A percentile compares a stretch with the other conserved stretches of the same genome.
Conservation (phyloP, 2,113 vertebrate genomes). For the Aspiorhynchus laticeps region DNA sequence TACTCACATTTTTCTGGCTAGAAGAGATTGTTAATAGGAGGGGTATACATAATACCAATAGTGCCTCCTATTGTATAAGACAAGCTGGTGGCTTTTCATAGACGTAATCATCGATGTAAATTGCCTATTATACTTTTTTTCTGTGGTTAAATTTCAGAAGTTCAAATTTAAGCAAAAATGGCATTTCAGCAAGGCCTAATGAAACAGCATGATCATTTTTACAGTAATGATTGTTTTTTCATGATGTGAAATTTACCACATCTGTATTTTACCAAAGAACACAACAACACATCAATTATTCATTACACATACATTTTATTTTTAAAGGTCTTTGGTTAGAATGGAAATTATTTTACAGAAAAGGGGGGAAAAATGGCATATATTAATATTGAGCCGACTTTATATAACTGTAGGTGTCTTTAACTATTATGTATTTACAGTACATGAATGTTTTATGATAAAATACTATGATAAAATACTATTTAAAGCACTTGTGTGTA, state of each 20-base stretch:
- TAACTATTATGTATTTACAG: background rate
- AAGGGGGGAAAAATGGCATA: background rate
- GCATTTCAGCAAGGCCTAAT: background rate
- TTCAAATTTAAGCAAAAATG: background rate
- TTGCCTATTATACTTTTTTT: background rate
- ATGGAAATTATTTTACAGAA: background rate
- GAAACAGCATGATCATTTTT: background rate
- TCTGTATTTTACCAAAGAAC: background rate
- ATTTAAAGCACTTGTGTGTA: background rate
- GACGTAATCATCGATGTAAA: background rate
- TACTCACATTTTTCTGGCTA: background rate
- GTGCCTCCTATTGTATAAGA: conserved; percentile 17
- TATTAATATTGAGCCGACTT: background rate
- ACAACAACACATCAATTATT: background rate
- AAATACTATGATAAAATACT: background rate
- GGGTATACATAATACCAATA: background rate
- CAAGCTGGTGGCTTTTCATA: background rate
- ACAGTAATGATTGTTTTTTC: background rate
- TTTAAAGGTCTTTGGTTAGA: background rate
- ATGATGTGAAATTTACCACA: background rate
- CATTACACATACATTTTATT: background rate
- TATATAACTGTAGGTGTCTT: background rate
- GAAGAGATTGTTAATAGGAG: background rate
- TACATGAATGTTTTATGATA: background rate
- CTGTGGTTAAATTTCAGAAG: background rate